Evolutionary conservation across 2,888 invertebrate genomes (phyloP).

Genomic region (Oxytorus armatus): DNA sequence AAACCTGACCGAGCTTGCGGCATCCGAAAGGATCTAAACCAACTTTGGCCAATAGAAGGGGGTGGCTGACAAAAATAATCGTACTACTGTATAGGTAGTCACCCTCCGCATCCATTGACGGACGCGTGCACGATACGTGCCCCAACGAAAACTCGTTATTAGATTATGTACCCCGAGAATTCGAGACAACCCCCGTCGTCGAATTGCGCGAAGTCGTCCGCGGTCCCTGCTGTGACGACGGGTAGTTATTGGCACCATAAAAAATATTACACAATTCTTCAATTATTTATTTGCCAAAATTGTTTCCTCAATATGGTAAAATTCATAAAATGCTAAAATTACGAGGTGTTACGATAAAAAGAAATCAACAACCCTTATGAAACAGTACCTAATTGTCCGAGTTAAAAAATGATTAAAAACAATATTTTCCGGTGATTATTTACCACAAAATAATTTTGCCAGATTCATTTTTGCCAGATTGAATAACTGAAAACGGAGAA

Average conservation of each 20-base stretch:
- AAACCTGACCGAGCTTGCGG: slow-evolving; percentile 50
- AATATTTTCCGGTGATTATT: too few species aligned
- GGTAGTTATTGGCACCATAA: neutral
- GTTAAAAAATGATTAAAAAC: too few species aligned
- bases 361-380: too few species aligned
- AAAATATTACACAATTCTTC: neutral
- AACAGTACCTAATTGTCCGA: too few species aligned
- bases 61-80: slow-evolving; percentile 34
- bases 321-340: too few species aligned
- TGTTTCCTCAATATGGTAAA: neutral
- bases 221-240: slow-evolving; percentile 11
- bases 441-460: too few species aligned
- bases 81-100: slow-evolving; percentile 19
- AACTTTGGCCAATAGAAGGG: slow-evolving; percentile 51
- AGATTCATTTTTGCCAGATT: too few species aligned
- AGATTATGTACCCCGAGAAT: slow-evolving; percentile 80
- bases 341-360: too few species aligned
- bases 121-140: slow-evolving; percentile 80
- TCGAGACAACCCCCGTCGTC: slow-evolving; percentile 48
- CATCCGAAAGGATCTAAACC: slow-evolving; percentile 41
- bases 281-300: neutral
- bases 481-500: too few species aligned
- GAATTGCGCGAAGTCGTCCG: slow-evolving; percentile 30
- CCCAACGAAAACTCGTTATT: slow-evolving; percentile 83
- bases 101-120: slow-evolving; percentile 75